Percentiles rank a stretch among this genome's conserved stretches.
Evolutionary conservation across 2,797 vertebrate species (phyloP).

Genomic region (Pristis pectinata): DNA sequence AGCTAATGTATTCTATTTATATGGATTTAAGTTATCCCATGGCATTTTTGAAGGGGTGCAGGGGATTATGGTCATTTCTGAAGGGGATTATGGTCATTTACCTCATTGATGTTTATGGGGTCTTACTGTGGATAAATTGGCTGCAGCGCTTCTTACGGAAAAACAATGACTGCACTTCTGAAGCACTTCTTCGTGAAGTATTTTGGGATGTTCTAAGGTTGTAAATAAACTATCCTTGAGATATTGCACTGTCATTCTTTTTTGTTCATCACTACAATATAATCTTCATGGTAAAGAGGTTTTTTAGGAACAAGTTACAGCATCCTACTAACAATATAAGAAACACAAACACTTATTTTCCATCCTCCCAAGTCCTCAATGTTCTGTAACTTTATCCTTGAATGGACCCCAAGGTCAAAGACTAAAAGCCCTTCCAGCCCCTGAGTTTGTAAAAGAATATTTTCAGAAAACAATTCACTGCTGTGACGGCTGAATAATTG

Average conservation of each 20-base stretch:
- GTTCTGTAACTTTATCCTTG: constrained; percentile 26
- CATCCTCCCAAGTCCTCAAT: not conserved
- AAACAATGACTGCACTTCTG: not conserved
- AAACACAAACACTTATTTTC: not conserved
- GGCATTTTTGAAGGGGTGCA: not conserved
- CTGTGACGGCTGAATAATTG: constrained; percentile 33
- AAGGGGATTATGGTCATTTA: not conserved
- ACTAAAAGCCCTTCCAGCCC: constrained; percentile 26
- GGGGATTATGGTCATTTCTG: not conserved
- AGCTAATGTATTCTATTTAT: not conserved
- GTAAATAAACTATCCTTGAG: not conserved
- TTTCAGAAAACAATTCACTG: constrained; percentile 36
- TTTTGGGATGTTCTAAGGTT: not conserved
- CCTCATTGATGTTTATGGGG: not conserved
- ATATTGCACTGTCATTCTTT: not conserved
- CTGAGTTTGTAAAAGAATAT: constrained; percentile 13
- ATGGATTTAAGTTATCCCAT: not conserved
- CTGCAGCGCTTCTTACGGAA: not conserved
- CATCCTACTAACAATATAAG: not conserved
- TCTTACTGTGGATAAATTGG: not conserved
- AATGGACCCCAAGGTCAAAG: constrained; percentile 30
- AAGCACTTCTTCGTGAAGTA: not conserved
- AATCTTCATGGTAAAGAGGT: not conserved
- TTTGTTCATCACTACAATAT: not conserved
- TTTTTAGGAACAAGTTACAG: not conserved